Evolutionary conservation across 2,888 invertebrate species (phyloP), one percentile per base, ranked within the genome.

Genomic region (Cantharis lateralis): DNA sequence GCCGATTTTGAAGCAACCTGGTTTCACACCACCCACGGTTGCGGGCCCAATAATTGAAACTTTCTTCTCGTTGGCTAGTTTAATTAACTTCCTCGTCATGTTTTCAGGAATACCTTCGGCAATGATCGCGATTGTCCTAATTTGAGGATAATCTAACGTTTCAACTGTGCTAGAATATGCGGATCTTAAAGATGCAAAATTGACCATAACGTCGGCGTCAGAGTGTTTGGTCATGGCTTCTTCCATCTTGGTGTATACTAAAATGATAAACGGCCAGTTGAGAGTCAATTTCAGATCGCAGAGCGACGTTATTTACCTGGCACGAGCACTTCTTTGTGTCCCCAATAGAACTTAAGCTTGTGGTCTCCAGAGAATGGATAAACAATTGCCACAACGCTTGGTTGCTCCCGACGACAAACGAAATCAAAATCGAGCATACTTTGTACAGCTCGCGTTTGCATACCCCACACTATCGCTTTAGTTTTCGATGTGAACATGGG

Each of bases 91-190:
- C 80, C 99, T 91, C 0, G 99, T 99, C 93, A 98, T 94, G 87
- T 99, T 99, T 88, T 99, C 99, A 0, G 99, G 99, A 78, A 99
- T 99, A 61, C 99, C 99, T 87, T 99, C 99, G 0, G 99, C 99
- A 82, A 99, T 99, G 84, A 99, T 99, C 13, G 99, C 98, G 69
- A 99, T 95, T 0, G 97, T 96, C 85, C 96, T 93, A 82, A 99
- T 97, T 90, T 98, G 98, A 0, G 97, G 95, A 87, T 94, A 98
- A 80, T 95, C 93, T 89, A 99, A 91, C 1, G 98, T 96, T 89
- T 99, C 98, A 83, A 98, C 90, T 0, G 98, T 97, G 82, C 98
- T 97, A 82, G 99, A 98, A 87, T 96, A 99, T 0, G 99, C 99
- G 0, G 99, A 99, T 63, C 99, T 92, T 11, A 99, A 90, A 0